A percentile compares a stretch with the other conserved stretches of the same genome.
Evolutionary conservation across 2,113 vertebrate genomes (phyloP).

Genomic region (Forbesichthys agassizii): DNA sequence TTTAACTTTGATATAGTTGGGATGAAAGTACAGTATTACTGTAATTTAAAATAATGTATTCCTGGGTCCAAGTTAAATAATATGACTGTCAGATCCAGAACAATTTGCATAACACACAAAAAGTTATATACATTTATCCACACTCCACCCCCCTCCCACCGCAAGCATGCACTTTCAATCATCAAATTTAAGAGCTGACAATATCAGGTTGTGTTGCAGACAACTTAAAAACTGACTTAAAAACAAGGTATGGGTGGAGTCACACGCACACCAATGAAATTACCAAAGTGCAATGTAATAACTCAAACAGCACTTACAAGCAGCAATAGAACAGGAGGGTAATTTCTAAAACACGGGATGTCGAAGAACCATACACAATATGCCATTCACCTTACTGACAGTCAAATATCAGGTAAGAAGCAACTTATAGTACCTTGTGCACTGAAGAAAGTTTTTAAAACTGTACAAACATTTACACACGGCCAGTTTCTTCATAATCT

Average conservation of each 20-base stretch:
- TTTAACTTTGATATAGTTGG: no score
- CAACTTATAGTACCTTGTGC: constrained; percentile 72
- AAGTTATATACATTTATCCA: constrained; percentile 22
- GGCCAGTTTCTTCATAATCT: constrained; percentile 48
- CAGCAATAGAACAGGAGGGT: constrained; percentile 17
- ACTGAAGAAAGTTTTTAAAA: constrained; percentile 53
- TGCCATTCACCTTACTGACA: constrained; percentile 44
- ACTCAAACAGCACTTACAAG: constrained; percentile 15
- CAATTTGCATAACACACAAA: constrained; percentile 33
- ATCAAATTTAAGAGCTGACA: constrained; percentile 19
- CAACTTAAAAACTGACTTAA: not conserved
- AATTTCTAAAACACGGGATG: constrained; percentile 37
- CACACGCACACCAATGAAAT: constrained; percentile 10
- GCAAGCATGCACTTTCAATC: constrained; percentile 27
- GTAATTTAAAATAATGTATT: not conserved
- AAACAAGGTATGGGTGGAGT: constrained; percentile 11
- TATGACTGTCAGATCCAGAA: constrained; percentile 20
- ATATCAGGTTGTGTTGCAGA: constrained; percentile 15
- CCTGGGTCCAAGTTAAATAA: not conserved
- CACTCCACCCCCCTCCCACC: not conserved
- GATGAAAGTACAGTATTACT: no score
- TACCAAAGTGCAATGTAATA: constrained; percentile 26
- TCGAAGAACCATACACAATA: constrained; percentile 43
- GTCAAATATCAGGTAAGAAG: constrained; percentile 61
- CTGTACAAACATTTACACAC: constrained; percentile 66